Evolutionary conservation across 2,888 invertebrate species (phyloP), one percentile per base, ranked within the genome.

Genomic region (Miltochrista miniata): DNA sequence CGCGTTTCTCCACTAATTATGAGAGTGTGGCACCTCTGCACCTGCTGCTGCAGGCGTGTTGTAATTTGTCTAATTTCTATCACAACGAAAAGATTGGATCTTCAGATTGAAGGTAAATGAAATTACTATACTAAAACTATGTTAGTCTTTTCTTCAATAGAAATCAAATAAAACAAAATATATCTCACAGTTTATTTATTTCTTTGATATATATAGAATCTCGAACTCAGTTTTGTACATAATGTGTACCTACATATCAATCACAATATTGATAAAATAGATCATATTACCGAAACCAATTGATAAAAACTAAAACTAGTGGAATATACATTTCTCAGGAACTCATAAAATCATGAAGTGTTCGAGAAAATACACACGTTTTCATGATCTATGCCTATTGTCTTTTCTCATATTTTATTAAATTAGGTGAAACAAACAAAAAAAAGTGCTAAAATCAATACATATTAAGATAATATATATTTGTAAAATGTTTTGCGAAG

Each of bases 151-250:
- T n/a, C n/a, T n/a, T n/a, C n/a, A n/a, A n/a, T n/a, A n/a, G n/a
- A n/a, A n/a, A n/a, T n/a, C 14, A 54, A 66, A 57, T 48, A 53
- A 59, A 59, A 65, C 48, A 53, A 53, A 34, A 14, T n/a, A 13
- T 45, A 14, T 52, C 11, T 59, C 53, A 55, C 45, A 64, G 50
- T 62, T 63, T 70, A 60, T 81, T 81, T 79, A 79, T 81, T 81
- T 73, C 35, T 71, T 76, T 72, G 73, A 72, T 77, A 79, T 24
- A 77, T 30, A 81, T 81, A 83, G 71, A 85, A 85, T 83, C 79
- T 85, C 81, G 69, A 83, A 75, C 59, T 72, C 76, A 76, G 68
- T 70, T 36, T 61, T 68, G 38, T 38, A 54, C 58, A 60, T 59
- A 59, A 57, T 49, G 44, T 41, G 24, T n/a, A n/a, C 7, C 15